phyloP scores from a whole-genome alignment of 2,113 vertebrate genomes.

The Barnardius zonarius region DNA sequence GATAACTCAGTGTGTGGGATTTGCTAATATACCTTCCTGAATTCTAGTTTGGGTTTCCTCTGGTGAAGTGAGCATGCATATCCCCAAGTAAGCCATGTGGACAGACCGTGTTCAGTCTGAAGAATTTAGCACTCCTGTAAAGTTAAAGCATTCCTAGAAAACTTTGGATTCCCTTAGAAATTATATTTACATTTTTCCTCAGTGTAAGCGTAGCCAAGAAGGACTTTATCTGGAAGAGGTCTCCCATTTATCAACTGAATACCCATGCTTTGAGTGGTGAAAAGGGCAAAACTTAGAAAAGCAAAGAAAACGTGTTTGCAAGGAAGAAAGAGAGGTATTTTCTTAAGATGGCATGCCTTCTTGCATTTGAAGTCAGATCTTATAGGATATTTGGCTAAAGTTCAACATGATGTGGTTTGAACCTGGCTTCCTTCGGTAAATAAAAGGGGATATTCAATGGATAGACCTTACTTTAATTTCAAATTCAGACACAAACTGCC shows the following conservation, averaged over 20 bases:
- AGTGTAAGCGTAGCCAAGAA: neutral
- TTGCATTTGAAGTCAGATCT: neutral
- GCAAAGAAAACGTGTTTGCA: neutral
- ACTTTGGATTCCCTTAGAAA: neutral
- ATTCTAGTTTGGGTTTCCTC: neutral
- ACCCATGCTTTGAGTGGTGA: neutral
- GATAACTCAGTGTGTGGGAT: conserved; percentile 4
- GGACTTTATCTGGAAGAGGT: neutral
- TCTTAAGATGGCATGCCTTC: neutral
- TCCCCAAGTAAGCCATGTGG: neutral
- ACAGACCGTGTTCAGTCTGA: neutral
- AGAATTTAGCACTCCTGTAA: neutral
- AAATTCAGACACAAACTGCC: neutral
- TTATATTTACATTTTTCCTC: conserved; percentile 2
- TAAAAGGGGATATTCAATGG: neutral
- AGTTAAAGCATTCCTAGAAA: conserved; percentile 24
- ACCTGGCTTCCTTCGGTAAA: neutral
- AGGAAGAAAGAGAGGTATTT: neutral
- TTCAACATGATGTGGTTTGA: neutral
- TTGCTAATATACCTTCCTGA: neutral
- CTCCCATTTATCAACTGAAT: neutral
- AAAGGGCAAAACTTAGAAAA: neutral
- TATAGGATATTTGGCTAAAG: neutral
- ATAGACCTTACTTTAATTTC: neutral
- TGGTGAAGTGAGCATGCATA: neutral